phyloP scores from a whole-genome alignment of 2,888 invertebrate species.

The Thecocarcelia acutangulata region DNA sequence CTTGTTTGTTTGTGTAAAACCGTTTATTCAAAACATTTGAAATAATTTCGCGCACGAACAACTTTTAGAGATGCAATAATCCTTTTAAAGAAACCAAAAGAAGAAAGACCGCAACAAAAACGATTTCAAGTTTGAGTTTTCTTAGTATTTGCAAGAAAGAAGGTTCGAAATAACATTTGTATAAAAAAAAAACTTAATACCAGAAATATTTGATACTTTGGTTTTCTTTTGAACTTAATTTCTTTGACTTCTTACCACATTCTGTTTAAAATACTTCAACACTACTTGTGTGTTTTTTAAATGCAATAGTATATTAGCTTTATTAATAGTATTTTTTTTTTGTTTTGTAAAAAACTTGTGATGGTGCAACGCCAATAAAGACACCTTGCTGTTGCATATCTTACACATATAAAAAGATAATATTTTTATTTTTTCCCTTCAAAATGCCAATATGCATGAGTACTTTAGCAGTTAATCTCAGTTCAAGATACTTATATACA shows the following conservation, averaged over 20 bases:
- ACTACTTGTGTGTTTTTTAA: constrained; percentile 20
- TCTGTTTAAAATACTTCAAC: background rate
- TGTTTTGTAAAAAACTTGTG: no score
- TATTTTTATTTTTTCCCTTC: no score
- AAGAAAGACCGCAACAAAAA: constrained; percentile 51
- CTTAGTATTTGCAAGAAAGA: background rate
- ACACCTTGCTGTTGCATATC: no score
- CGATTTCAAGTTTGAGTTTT: constrained; percentile 33
- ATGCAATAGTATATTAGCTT: background rate
- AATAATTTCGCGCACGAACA: constrained; percentile 62
- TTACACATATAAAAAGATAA: no score
- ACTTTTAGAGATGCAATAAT: constrained; percentile 60
- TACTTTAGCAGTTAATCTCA: no score
- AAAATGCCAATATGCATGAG: no score
- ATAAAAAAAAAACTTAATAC: background rate
- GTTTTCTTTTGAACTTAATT: no score
- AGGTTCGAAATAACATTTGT: background rate
- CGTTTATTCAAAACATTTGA: constrained; percentile 57
- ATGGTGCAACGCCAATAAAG: no score
- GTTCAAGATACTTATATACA: no score
- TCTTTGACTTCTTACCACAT: no score
- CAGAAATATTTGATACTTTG: background rate
- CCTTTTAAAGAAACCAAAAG: constrained; percentile 53
- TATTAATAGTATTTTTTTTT: no score
- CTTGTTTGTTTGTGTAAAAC: constrained; percentile 10